phyloP scores from a whole-genome alignment of 2,888 invertebrate genomes.

The Lepidochrysops patricia region DNA sequence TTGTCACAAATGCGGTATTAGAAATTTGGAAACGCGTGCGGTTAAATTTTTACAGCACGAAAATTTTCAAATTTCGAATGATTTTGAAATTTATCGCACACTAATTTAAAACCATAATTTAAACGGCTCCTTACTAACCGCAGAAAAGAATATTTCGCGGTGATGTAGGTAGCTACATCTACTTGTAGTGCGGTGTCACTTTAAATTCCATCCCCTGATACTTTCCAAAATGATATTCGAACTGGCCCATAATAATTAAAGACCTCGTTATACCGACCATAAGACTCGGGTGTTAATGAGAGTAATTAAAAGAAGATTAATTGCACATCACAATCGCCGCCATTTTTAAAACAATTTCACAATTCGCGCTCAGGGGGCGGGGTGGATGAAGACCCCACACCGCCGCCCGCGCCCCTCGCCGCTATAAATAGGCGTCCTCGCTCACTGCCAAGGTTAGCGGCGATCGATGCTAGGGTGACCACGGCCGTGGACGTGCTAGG shows the following conservation, averaged over 20 bases:
- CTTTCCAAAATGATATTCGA: too few relatives aligned
- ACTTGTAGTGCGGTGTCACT: too few relatives aligned
- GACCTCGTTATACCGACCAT: not conserved
- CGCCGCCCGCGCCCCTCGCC: conserved; percentile 18
- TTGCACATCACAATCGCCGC: not conserved
- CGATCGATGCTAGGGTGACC: conserved; percentile 31
- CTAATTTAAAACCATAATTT: too few relatives aligned
- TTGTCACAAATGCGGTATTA: too few relatives aligned
- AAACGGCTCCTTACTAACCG: too few relatives aligned
- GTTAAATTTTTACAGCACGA: too few relatives aligned
- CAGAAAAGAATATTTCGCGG: too few relatives aligned
- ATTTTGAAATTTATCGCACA: too few relatives aligned
- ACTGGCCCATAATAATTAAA: not conserved
- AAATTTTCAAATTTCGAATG: too few relatives aligned
- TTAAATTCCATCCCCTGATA: too few relatives aligned
- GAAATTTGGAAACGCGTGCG: too few relatives aligned
- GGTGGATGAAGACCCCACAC: conserved; percentile 10
- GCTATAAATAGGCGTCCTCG: conserved; percentile 52
- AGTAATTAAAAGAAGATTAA: not conserved
- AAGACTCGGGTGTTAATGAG: not conserved
- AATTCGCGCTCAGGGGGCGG: conserved; percentile 13
- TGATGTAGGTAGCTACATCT: too few relatives aligned
- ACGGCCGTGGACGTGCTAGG: conserved; percentile 5
- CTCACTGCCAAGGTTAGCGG: conserved; percentile 57
- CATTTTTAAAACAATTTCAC: not conserved